A percentile compares a stretch with the other conserved stretches of the same genome.
Conservation (phyloP, 64 coral and sea anemone genomes). For the Platygyra sinensis region DNA sequence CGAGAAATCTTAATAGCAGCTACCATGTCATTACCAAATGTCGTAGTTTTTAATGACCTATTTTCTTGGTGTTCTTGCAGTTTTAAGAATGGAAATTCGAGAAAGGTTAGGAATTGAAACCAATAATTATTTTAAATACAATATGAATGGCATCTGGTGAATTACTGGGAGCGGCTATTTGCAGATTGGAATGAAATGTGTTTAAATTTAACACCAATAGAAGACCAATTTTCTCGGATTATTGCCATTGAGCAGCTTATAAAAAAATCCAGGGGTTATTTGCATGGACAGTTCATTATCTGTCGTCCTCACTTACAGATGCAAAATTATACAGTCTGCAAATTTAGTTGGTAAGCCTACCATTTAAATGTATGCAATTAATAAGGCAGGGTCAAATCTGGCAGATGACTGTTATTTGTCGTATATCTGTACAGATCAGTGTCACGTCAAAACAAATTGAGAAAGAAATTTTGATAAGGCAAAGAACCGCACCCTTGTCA, state of each 20-base stretch:
- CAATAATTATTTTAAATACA: not conserved
- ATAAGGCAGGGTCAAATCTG: slow-evolving; percentile 1
- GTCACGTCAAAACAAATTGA: not conserved
- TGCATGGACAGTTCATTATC: not conserved
- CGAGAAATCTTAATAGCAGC: not conserved
- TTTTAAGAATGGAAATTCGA: slow-evolving; percentile 26
- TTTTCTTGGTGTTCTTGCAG: not conserved
- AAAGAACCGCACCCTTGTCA: not conserved
- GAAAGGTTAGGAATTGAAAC: not conserved
- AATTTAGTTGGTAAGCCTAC: not conserved
- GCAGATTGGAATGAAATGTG: slow-evolving; percentile 5
- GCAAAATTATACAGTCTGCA: not conserved
- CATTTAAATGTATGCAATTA: not conserved
- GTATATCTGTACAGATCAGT: not conserved
- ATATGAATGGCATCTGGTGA: slow-evolving; percentile 12
- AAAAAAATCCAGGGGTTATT: not conserved
- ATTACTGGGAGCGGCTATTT: slow-evolving; percentile 14
- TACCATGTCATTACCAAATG: not conserved
- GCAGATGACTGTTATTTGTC: not conserved
- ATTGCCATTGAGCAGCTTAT: not conserved
- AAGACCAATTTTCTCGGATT: not conserved
- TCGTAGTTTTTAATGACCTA: not conserved
- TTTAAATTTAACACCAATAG: not conserved
- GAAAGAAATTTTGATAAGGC: not conserved
- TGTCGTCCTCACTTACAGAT: not conserved